Evolutionary conservation across 1,140 invertebrate species (phyloP).

Genomic region (Pseudomyrmex pallidus): DNA sequence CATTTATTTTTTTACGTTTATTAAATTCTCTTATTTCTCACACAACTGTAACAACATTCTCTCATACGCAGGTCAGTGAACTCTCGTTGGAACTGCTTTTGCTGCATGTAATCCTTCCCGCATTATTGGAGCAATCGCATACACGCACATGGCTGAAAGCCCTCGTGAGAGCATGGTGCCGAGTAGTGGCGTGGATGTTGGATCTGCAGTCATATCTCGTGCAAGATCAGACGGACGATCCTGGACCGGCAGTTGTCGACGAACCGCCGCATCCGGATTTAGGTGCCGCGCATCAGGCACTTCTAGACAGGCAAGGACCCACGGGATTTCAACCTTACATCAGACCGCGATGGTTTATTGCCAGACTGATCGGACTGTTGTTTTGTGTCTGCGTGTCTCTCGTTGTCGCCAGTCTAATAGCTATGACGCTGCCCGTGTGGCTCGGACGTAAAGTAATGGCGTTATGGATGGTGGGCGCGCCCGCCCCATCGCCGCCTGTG

Average conservation of each 20-base stretch:
- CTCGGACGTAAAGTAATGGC: slow-evolving; percentile 95
- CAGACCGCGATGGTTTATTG: slow-evolving; percentile 92
- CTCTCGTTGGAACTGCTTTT: slow-evolving; percentile 96
- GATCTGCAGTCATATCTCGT: slow-evolving; percentile 96
- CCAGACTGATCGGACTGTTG: slow-evolving; percentile 92
- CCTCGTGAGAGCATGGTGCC: slow-evolving; percentile 95
- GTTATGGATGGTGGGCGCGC: slow-evolving; percentile 90
- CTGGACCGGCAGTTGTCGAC: slow-evolving; percentile 81
- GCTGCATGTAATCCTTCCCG: slow-evolving; percentile 98
- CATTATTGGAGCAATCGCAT: slow-evolving; percentile 97
- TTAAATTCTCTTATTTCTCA: background rate
- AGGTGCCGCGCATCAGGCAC: slow-evolving; percentile 93
- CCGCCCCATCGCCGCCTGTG: slow-evolving; percentile 82
- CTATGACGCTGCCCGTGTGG: slow-evolving; percentile 95
- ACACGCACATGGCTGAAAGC: slow-evolving; percentile 96
- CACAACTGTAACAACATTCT: slow-evolving; percentile 10
- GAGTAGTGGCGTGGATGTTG: slow-evolving; percentile 92
- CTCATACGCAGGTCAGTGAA: slow-evolving; percentile 89
- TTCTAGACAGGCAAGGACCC: slow-evolving; percentile 91
- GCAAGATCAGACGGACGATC: slow-evolving; percentile 87
- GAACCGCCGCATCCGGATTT: slow-evolving; percentile 87
- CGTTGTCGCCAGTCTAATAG: slow-evolving; percentile 92
- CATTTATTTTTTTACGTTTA: background rate
- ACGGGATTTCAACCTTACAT: slow-evolving; percentile 95
- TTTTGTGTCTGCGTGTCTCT: slow-evolving; percentile 93